phyloP scores from a whole-genome alignment of 2,888 invertebrate genomes.

The Orchestes rusci region DNA sequence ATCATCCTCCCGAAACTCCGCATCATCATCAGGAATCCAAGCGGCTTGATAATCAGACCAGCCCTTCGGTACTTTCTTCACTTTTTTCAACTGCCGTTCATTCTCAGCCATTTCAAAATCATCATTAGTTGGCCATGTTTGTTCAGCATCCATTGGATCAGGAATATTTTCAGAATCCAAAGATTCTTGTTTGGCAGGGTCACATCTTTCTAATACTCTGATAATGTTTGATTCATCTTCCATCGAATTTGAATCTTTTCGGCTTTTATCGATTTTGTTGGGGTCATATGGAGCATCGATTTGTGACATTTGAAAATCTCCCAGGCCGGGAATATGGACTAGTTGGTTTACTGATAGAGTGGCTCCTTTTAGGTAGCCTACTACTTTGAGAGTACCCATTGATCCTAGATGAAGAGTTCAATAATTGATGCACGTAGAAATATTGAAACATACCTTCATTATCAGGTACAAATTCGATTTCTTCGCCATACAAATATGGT shows the following conservation, averaged over 20 bases:
- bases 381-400: constrained; percentile 65
- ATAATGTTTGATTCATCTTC: constrained; percentile 30
- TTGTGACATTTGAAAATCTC: constrained; percentile 85
- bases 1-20: constrained; percentile 47
- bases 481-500: constrained; percentile 78
- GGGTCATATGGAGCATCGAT: constrained; percentile 69
- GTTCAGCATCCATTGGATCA: constrained; percentile 91
- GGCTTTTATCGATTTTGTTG: constrained; percentile 52
- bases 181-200: constrained; percentile 64
- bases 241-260: constrained; percentile 30
- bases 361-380: constrained; percentile 81
- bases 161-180: constrained; percentile 73
- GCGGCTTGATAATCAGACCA: constrained; percentile 97
- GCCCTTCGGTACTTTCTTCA: constrained; percentile 83
- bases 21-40: constrained; percentile 71
- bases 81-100: constrained; percentile 49
- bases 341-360: constrained; percentile 80
- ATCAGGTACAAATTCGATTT: constrained; percentile 57
- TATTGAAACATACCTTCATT: constrained; percentile 37
- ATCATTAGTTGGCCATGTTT: constrained; percentile 94
- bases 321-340: constrained; percentile 86
- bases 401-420: constrained; percentile 21
- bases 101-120: constrained; percentile 70
- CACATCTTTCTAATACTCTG: constrained; percentile 52
- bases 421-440: no score